Evolutionary conservation across 2,888 invertebrate genomes (phyloP), one percentile per base, ranked within the genome.

Genomic region (Piscicola geometra): DNA sequence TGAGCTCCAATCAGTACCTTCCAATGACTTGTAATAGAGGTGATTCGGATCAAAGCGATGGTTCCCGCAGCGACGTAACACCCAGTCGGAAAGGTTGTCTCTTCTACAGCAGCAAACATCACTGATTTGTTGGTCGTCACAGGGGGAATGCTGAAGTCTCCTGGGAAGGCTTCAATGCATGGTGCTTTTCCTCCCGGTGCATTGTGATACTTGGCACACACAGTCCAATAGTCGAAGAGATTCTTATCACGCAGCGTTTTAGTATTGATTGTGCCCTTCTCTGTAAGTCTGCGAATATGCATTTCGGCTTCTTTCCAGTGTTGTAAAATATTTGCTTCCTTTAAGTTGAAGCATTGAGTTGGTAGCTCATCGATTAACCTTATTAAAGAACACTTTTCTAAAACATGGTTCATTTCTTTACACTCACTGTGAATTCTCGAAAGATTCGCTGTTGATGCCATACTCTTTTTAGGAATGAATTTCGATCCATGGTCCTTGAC

Each of bases 1-100:
- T 81, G 81, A 35, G 79, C 76, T 12, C 80, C 80, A 15, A 81
- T 76, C 30, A 75, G 36, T 32, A 80, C 75, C 18, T 41, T 72
- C 81, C 81, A 81, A 28, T 0, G 25, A 0, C 35, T 25, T 15
- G 33, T 75, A 15, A 75, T 30, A 0, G 67, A 67, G 9, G n/a
- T 32, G 9, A 68, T 60, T 0, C 41, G 30, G 0, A 76, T 32
- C n/a, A 52, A 56, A 21, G 69, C 64, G 9, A 30, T 18, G 1
- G 32, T 21, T n/a, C 70, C 76, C 1, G 76, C 76, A 50, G 76
- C 76, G 5, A 79, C 60, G 75, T 80, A 80, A 50, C 74, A 78
- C 15, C 80, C 80, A 18, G 78, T 77, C 15, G 78, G 71, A 52
- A 76, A 79, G 47, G 60, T 72, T 28, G 77, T 79, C 30, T 66